phyloP scores from a whole-genome alignment of 2,113 vertebrate genomes.

The Prionailurus viverrinus region DNA sequence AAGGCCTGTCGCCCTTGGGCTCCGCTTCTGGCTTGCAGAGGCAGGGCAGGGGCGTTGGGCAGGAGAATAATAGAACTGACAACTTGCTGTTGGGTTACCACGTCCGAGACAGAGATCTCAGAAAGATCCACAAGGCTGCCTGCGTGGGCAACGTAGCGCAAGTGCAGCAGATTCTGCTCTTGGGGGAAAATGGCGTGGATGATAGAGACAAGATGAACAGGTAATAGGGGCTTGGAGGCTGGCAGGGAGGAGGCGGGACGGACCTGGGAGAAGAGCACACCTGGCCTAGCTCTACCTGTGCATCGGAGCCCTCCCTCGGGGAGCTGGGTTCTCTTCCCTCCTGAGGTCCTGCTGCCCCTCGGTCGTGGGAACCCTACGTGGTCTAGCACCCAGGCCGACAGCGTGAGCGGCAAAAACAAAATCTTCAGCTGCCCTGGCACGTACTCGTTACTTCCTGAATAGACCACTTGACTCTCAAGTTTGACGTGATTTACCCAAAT shows the following conservation, averaged over 20 bases:
- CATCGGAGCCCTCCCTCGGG: neutral
- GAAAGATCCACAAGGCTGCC: slow-evolving; percentile 94
- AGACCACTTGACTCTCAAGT: no score
- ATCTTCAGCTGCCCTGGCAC: no score
- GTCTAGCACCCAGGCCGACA: neutral
- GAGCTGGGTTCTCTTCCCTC: neutral
- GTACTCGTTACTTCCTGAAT: no score
- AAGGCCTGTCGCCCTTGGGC: slow-evolving; percentile 82
- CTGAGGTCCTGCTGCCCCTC: neutral
- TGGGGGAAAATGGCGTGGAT: slow-evolving; percentile 90
- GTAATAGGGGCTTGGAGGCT: slow-evolving; percentile 76
- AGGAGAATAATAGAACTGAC: neutral
- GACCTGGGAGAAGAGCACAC: no score
- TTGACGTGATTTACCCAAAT: neutral
- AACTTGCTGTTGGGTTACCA: slow-evolving; percentile 86
- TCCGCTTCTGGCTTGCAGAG: slow-evolving; percentile 50
- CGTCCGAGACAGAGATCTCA: slow-evolving; percentile 89
- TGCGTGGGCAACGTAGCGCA: slow-evolving; percentile 89
- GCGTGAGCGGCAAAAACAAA: no score
- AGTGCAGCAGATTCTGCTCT: slow-evolving; percentile 87
- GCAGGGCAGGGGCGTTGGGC: neutral
- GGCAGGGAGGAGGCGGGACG: neutral
- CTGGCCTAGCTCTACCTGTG: neutral
- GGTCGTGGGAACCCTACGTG: neutral
- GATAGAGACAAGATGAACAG: slow-evolving; percentile 93